Evolutionary conservation across 2,113 vertebrate genomes (phyloP).

Genomic region (Calyptommatus sinebrachiatus): DNA sequence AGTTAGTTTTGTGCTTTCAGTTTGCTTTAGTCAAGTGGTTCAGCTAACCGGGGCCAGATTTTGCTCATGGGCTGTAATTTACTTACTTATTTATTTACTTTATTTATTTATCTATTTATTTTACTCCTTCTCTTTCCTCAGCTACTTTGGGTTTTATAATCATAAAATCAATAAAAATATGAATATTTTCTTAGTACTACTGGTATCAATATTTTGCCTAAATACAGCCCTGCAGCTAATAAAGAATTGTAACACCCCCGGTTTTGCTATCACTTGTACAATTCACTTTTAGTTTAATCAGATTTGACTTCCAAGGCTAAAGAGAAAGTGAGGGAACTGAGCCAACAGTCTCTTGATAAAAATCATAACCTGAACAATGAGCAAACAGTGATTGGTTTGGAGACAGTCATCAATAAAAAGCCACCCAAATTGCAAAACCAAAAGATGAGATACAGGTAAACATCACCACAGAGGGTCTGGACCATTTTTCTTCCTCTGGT

Average conservation of each 20-base stretch:
- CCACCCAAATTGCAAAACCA: slow-evolving; percentile 24
- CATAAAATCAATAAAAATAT: no score
- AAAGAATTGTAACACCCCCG: neutral
- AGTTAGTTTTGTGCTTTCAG: no score
- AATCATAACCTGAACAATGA: neutral
- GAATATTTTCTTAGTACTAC: no score
- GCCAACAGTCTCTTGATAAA: neutral
- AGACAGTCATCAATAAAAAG: slow-evolving; percentile 28
- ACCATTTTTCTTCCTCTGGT: slow-evolving; percentile 15
- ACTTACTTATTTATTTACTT: no score
- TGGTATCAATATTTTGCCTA: no score
- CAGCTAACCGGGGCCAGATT: no score
- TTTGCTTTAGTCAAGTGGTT: no score
- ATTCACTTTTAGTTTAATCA: slow-evolving; percentile 35
- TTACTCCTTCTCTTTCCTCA: no score
- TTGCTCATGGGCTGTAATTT: no score
- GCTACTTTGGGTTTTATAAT: no score
- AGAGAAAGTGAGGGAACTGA: neutral
- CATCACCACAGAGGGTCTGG: slow-evolving; percentile 34
- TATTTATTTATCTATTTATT: no score
- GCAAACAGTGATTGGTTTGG: slow-evolving; percentile 20
- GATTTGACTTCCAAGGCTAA: slow-evolving; percentile 7
- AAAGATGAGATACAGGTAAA: slow-evolving; percentile 29
- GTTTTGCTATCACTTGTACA: slow-evolving; percentile 5
- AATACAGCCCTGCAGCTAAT: no score